Percentiles rank a stretch among this genome's conserved stretches.
phyloP scores from a whole-genome alignment of 2,797 vertebrate genomes.

The Melanotaenia maccullochi region DNA sequence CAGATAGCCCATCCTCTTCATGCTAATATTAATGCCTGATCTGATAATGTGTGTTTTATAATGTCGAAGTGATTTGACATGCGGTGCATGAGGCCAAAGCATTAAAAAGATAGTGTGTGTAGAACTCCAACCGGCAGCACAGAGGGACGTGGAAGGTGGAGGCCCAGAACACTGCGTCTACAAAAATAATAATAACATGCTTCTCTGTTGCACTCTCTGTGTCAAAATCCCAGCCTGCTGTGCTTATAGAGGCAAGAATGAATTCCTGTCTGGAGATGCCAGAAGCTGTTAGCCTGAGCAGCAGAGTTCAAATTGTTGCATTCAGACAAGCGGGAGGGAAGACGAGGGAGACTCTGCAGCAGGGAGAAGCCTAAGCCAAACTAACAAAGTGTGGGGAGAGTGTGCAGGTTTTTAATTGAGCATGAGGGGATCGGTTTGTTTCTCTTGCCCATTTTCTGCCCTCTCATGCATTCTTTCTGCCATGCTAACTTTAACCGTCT shows the following conservation, averaged over 20 bases:
- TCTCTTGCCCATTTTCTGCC: slow-evolving; percentile 2
- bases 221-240: slow-evolving; percentile 73
- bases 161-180: slow-evolving; percentile 51
- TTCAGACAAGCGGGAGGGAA: slow-evolving; percentile 44
- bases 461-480: background rate
- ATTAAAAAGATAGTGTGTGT: slow-evolving; percentile 39
- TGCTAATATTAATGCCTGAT: slow-evolving; percentile 38
- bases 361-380: slow-evolving; percentile 32
- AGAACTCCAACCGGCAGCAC: slow-evolving; percentile 24
- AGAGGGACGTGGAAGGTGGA: slow-evolving; percentile 40
- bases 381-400: slow-evolving; percentile 20
- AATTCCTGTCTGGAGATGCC: slow-evolving; percentile 79
- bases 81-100: slow-evolving; percentile 20
- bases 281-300: slow-evolving; percentile 74
- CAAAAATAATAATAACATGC: slow-evolving; percentile 73
- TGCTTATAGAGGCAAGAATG: slow-evolving; percentile 69
- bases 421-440: slow-evolving; percentile 14
- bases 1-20: slow-evolving; percentile 47
- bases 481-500: background rate
- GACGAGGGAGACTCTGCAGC: slow-evolving; percentile 46
- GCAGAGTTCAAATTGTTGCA: slow-evolving; percentile 25
- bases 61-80: slow-evolving; percentile 40
- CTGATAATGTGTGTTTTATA: slow-evolving; percentile 54
- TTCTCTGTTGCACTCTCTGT: slow-evolving; percentile 66
- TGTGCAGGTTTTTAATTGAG: slow-evolving; percentile 46